Evolutionary conservation across 2,797 vertebrate genomes (phyloP), one percentile per base, ranked within the genome.

Genomic region (Muraenolepis orangiensis): DNA sequence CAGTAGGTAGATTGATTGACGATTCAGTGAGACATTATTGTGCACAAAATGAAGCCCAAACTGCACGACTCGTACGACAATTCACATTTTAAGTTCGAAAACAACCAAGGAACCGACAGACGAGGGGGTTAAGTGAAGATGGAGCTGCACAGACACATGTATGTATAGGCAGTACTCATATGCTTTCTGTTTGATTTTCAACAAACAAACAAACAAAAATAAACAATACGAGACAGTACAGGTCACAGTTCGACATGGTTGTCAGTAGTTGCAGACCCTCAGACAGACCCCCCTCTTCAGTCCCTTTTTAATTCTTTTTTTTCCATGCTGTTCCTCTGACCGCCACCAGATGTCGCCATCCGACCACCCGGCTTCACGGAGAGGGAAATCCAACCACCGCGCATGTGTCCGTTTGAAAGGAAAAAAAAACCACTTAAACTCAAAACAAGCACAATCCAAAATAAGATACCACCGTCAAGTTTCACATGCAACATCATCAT

Each of bases 401-500:
- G 87, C 91, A 91, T 82, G 81, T 88, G 86, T 88, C 82, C n/a
- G 57, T 26, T 26, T 61, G 8, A 61, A 61, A 61, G n/a, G 1
- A 38, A 38, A 38, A 89, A 90, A 89, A 72, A 66, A 90, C 85
- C 85, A 82, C 74, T n/a, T n/a, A n/a, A 91, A 86, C 82, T 89
- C 80, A 88, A 89, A 91, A 90, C 90, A 91, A 93, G 82, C 89
- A 81, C 85, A 85, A 90, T 72, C 89, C 89, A 89, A 90, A 90
- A 93, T 89, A 85, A 90, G 88, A 91, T 83, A 83, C 84, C 81
- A 89, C 80, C 81, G 82, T 82, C 78, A 88, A 87, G 73, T 72
- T 85, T 88, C 75, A 87, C 92, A 94, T 94, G 91, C 93, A 93
- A 83, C 80, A 84, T 89, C 86, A 78, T 82, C 93, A 93, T 82